phyloP scores from a whole-genome alignment of 2,113 vertebrate genomes.

The Sturnus vulgaris region DNA sequence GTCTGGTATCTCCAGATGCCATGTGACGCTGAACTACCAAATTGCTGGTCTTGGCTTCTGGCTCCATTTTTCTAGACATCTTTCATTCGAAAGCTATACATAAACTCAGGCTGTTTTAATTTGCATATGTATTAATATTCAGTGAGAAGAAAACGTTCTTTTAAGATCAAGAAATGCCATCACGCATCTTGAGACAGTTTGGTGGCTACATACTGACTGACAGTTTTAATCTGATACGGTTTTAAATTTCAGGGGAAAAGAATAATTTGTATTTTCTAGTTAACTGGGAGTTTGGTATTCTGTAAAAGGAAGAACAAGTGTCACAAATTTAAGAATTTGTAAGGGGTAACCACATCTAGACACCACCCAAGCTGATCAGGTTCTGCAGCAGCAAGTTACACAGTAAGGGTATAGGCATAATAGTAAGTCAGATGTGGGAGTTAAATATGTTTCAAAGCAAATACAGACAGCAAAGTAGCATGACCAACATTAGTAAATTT shows the following conservation, averaged over 20 bases:
- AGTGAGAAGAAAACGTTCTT: not conserved
- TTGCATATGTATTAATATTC: not conserved
- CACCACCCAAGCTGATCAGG: accelerated
- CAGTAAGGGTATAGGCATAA: not conserved
- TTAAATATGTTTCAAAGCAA: not conserved
- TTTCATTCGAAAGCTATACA: not conserved
- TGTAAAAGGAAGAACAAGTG: not conserved
- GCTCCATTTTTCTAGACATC: not conserved
- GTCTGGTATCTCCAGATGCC: not conserved
- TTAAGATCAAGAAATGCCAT: not conserved
- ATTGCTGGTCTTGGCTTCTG: not conserved
- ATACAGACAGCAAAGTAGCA: not conserved
- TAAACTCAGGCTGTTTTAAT: not conserved
- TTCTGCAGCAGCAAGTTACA: not conserved
- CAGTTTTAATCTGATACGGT: accelerated
- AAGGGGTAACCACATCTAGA: not conserved
- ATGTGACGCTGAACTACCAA: not conserved
- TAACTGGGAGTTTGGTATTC: not conserved
- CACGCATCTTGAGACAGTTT: not conserved
- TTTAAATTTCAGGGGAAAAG: not conserved
- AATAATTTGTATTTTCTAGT: not conserved
- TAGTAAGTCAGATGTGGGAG: not conserved
- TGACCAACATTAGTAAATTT: not conserved
- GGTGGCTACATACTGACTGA: not conserved
- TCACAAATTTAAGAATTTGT: not conserved